Base-by-base conservation (phyloP, 2,797 vertebrate genomes). In the Hippopotamyrus pictus region DNA sequence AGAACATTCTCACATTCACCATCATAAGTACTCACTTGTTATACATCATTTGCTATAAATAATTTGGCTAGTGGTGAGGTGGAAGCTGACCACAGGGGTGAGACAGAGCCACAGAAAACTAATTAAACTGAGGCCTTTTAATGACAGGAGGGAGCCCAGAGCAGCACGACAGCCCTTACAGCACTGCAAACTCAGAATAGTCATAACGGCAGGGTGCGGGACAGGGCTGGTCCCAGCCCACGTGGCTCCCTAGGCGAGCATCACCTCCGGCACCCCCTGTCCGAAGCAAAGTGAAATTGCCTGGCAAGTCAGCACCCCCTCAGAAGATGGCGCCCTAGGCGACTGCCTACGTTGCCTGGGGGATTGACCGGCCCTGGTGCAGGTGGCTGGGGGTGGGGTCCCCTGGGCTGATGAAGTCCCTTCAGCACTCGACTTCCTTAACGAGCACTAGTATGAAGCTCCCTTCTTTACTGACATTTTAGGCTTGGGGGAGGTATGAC, bases 31-130 rank as follows among this genome's bases (percentile, higher is more conserved):
- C 7, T 44, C 2, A 19, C 19, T 79, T 79, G 37, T 79, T 46
- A 44, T 79, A 79, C 41, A 82, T 82, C 76, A 82, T 44, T 82
- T 44, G 76, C 76, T 82, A 82, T 46, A 82, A 82, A 44, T 82
- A 82, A 82, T 82, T 41, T 82, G 37, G 76, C 41, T 82, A 46
- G 37, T 82, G 17, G 41, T 46, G 41, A 17, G 41, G 41, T 1
- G 41, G 76, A 82, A 46, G 37, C 76, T 82, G 76, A 46, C 37
- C 76, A 46, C 76, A 82, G 76, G 76, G 41, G 76, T 82, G 76
- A 41, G 41, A 82, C 76, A n/a, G 73, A 79, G 41, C 14, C 6
- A n/a, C 37, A 19, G 37, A 19, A 46, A 46, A 46, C 37, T 44
- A 82, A 82, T 82, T 82, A 82, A 82, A 82, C 76, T 19, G 37